These are phyloP conservation scores for Microtus pennsylvanicus DNA, from an alignment of 2,113 vertebrate species.

Conservation along the genomic window DNA sequence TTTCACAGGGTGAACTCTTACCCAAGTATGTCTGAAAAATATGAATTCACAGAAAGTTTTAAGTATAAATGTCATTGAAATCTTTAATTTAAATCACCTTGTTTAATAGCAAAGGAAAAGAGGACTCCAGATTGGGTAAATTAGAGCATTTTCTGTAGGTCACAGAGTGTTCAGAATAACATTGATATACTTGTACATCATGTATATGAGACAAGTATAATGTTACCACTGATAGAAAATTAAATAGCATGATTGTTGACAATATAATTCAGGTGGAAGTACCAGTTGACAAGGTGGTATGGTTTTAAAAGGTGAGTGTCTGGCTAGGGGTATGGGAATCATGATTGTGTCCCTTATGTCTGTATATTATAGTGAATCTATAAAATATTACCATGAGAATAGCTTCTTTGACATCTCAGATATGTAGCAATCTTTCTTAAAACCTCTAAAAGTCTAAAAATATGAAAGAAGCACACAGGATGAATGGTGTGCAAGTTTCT, in stretches of 20 bases:
- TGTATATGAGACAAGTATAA: neutral
- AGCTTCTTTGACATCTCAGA: neutral
- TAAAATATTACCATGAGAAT: neutral
- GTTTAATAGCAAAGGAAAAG: constrained; percentile 11
- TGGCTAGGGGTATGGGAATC: neutral
- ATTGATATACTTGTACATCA: neutral
- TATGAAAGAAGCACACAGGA: neutral
- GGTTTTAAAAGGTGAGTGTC: neutral
- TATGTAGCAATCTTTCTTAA: neutral
- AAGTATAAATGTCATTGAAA: neutral
- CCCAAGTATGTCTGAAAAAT: neutral
- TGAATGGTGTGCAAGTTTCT: neutral
- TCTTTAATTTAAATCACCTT: neutral
- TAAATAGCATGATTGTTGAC: neutral
- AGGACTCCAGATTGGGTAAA: neutral
- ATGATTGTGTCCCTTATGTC: neutral
- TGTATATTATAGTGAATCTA: neutral
- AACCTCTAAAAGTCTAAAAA: neutral
- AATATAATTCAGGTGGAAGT: neutral
- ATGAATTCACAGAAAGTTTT: neutral
- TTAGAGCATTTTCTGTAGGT: neutral
- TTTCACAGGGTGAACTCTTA: neutral
- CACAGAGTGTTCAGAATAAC: neutral
- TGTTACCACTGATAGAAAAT: neutral
- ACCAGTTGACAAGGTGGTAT: neutral